These are phyloP conservation scores for Drosophila suzukii DNA, from an alignment of 1,140 invertebrate genomes.

Conservation along the genomic window DNA sequence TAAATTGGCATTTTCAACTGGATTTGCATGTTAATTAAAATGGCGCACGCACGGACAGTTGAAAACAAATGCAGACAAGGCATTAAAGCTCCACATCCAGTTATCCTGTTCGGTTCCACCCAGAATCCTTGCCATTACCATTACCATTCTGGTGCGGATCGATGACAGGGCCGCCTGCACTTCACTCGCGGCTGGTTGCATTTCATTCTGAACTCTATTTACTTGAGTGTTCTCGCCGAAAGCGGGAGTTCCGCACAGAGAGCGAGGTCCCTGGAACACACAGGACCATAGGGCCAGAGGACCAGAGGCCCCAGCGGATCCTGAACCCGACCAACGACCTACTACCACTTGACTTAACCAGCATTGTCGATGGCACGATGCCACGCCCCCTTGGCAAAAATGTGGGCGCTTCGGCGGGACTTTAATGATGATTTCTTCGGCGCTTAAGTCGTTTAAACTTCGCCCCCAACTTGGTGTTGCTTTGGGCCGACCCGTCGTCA, in stretches of 20 bases:
- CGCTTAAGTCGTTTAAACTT: conserved; percentile 82
- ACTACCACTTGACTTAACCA: conserved; percentile 84
- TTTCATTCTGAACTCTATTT: conserved; percentile 82
- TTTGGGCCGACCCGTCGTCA: conserved; percentile 28
- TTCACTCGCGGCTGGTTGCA: conserved; percentile 73
- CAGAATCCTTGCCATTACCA: not conserved
- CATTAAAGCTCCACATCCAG: conserved; percentile 54
- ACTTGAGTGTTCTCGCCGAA: conserved; percentile 75
- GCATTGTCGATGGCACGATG: conserved; percentile 81
- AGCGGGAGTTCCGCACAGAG: conserved; percentile 38
- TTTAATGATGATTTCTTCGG: conserved; percentile 83
- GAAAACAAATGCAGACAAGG: conserved; percentile 79
- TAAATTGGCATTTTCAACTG: conserved; percentile 82
- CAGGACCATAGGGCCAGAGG: conserved; percentile 9
- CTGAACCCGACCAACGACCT: conserved; percentile 77
- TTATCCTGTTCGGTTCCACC: not conserved
- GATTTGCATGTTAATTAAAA: conserved; percentile 83
- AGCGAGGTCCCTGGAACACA: not conserved
- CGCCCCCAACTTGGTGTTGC: conserved; percentile 32
- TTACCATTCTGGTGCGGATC: conserved; percentile 50
- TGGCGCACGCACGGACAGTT: conserved; percentile 75
- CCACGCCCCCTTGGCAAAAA: conserved; percentile 22
- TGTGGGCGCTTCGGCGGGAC: conserved; percentile 49
- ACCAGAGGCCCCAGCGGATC: conserved; percentile 1
- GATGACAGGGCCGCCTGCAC: conserved; percentile 69